phyloP scores from a whole-genome alignment of 2,888 invertebrate species.

The Hypomecis punctinalis region DNA sequence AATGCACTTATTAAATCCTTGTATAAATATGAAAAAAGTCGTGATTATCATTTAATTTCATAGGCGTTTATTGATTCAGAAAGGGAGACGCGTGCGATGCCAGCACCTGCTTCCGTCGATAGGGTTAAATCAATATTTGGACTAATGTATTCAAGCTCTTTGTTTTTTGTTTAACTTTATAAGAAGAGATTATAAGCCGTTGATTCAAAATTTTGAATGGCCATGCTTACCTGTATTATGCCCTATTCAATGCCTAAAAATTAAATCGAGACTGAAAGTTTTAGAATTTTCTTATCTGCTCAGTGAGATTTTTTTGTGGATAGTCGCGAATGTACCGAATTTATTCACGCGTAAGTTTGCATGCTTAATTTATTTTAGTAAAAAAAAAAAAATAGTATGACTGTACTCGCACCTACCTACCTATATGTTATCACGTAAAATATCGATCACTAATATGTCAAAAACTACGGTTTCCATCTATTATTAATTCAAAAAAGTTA shows the following conservation, averaged over 20 bases:
- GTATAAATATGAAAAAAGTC: constrained; percentile 78
- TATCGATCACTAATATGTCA: no score
- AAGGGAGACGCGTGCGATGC: constrained; percentile 76
- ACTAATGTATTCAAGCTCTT: constrained; percentile 76
- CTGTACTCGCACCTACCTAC: no score
- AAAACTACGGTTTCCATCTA: no score
- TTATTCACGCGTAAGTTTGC: no score
- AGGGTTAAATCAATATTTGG: constrained; percentile 85
- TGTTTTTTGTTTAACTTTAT: constrained; percentile 59
- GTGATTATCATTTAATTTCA: constrained; percentile 85
- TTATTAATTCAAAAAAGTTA: no score
- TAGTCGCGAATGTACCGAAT: no score
- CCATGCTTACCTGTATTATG: no score
- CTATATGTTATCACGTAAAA: no score
- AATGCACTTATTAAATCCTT: constrained; percentile 77
- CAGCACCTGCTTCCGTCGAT: constrained; percentile 82
- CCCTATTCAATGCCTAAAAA: not conserved
- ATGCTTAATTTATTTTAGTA: no score
- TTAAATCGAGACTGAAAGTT: not conserved
- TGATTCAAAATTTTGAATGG: not conserved
- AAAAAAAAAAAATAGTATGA: no score
- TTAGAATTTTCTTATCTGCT: constrained; percentile 36
- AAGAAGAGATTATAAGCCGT: constrained; percentile 31
- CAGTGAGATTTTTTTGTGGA: no score
- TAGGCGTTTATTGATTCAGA: constrained; percentile 79